Evolutionary conservation across 2,113 vertebrate species (phyloP).

Genomic region (Telmatochromis brachygnathus): DNA sequence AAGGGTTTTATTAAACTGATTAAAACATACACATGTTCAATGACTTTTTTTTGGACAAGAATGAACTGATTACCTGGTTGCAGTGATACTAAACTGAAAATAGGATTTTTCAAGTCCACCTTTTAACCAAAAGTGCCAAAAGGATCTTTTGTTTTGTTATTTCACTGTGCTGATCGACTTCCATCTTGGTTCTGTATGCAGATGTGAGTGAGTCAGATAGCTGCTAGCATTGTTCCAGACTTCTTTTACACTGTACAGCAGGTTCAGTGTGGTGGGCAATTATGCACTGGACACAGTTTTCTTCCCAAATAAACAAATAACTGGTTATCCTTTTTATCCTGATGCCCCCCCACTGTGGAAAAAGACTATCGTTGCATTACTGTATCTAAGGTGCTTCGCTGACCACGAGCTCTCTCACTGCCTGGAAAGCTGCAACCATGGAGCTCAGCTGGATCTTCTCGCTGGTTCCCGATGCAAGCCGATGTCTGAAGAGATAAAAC

Average conservation of each 20-base stretch:
- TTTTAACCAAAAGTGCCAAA: neutral
- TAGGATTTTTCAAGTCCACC: neutral
- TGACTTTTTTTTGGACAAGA: neutral
- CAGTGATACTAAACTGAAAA: neutral
- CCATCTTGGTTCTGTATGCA: neutral
- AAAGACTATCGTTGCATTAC: neutral
- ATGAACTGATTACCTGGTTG: neutral
- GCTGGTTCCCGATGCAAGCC: constrained; percentile 84
- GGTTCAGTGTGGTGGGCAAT: neutral
- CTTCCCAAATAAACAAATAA: neutral
- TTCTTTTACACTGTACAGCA: neutral
- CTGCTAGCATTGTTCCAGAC: neutral
- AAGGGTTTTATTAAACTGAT: constrained; percentile 55
- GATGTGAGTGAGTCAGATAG: neutral
- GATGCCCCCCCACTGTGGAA: neutral
- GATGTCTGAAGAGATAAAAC: constrained; percentile 71
- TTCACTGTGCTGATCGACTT: neutral
- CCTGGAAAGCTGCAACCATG: constrained; percentile 92
- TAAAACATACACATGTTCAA: neutral
- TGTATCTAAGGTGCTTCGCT: constrained; percentile 71
- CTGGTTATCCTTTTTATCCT: neutral
- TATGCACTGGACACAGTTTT: neutral
- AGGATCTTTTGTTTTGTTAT: neutral
- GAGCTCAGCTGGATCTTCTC: constrained; percentile 98
- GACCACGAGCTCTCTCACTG: constrained; percentile 86